Percentiles rank a stretch among this genome's conserved stretches.
These are phyloP conservation scores for Elaphurus davidianus DNA, from an alignment of 2,113 vertebrate species.

Conservation along the genomic window DNA sequence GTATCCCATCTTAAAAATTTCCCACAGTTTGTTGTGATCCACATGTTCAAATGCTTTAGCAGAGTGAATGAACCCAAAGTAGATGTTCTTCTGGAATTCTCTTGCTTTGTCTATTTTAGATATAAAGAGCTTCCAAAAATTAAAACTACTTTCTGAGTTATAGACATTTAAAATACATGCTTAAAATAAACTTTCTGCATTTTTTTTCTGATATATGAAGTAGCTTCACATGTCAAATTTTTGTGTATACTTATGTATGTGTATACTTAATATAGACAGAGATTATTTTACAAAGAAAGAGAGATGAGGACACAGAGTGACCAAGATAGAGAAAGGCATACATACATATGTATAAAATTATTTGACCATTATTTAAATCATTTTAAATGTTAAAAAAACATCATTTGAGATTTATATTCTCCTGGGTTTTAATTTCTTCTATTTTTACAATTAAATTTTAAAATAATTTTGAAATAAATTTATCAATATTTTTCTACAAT, in stretches of 20 bases:
- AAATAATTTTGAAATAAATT: background rate
- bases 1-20: background rate
- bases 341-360: background rate
- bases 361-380: background rate
- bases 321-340: background rate
- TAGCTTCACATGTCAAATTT: background rate
- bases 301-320: background rate
- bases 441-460: background rate
- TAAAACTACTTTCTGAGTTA: background rate
- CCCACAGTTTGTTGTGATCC: background rate
- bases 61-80: background rate
- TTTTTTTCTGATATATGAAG: background rate
- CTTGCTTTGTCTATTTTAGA: background rate
- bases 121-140: background rate
- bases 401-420: background rate
- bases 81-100: background rate
- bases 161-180: background rate
- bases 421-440: background rate
- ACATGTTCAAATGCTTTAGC: background rate
- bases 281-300: background rate
- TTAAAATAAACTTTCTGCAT: background rate
- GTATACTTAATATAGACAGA: background rate
- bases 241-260: background rate
- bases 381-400: background rate
- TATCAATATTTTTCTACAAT: background rate